A percentile compares a stretch with the other conserved stretches of the same genome.
Conservation (phyloP, 2,888 invertebrate genomes). For the Ochropleura plecta region DNA sequence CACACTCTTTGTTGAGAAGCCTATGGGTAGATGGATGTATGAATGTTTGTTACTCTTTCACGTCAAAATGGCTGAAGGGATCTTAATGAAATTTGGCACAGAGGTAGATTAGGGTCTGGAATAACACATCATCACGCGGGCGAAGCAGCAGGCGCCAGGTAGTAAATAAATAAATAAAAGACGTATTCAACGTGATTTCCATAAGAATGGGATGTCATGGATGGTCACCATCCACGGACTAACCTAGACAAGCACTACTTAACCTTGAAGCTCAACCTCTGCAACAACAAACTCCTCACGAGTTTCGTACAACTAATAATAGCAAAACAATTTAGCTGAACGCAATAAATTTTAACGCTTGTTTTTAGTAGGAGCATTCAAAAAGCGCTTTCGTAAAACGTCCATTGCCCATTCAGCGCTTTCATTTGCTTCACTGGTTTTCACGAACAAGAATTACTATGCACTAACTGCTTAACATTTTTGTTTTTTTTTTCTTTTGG, state of each 20-base stretch:
- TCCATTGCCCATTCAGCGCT: background rate
- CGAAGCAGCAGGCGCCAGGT: too few species aligned
- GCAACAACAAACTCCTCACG: background rate
- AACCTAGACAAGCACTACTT: background rate
- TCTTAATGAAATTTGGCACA: too few species aligned
- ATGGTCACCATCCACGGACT: background rate
- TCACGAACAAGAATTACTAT: slow-evolving; percentile 1
- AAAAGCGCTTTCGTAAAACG: background rate
- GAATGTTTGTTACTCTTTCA: too few species aligned
- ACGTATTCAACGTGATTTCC: background rate
- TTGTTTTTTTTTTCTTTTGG: background rate
- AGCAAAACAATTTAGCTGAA: background rate
- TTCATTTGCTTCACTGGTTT: background rate
- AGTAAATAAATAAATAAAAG: too few species aligned
- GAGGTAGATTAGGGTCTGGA: too few species aligned
- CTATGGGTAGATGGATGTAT: too few species aligned
- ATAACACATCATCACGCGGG: too few species aligned
- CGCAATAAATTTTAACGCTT: background rate
- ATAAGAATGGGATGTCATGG: background rate
- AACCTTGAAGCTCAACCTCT: background rate
- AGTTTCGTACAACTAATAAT: background rate
- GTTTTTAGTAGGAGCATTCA: background rate
- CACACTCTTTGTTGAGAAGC: too few species aligned
- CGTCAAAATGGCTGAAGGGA: too few species aligned
- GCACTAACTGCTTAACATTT: background rate